phyloP scores from a whole-genome alignment of 2,113 vertebrate species.

The Pithys albifrons region DNA sequence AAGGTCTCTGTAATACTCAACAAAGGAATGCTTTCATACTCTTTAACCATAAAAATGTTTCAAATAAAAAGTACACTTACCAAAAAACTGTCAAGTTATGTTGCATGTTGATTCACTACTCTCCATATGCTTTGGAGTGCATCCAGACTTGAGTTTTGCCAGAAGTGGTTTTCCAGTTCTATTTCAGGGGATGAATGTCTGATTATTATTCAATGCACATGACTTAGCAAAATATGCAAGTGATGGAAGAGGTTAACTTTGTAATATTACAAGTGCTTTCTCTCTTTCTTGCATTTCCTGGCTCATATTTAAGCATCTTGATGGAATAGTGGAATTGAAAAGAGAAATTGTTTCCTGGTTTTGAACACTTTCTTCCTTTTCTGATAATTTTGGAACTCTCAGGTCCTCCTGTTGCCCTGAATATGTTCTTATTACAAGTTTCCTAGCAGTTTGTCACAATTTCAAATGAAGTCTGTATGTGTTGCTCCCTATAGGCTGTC shows the following conservation, averaged over 20 bases:
- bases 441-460: background rate
- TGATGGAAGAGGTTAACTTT: conserved; percentile 60
- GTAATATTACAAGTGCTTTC: conserved; percentile 29
- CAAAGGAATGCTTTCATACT: background rate
- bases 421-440: background rate
- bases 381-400: background rate
- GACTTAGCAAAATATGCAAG: conserved; percentile 57
- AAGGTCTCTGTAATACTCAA: background rate
- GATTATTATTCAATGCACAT: conserved; percentile 70
- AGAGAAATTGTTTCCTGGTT: background rate
- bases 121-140: conserved; percentile 64
- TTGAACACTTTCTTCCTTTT: background rate
- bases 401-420: background rate
- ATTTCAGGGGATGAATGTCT: conserved; percentile 68
- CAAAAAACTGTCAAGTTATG: conserved; percentile 32
- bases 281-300: conserved; percentile 41
- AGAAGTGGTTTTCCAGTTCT: conserved; percentile 68
- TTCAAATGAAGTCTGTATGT: background rate
- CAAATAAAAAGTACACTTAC: conserved; percentile 32
- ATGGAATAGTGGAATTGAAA: background rate
- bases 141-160: conserved; percentile 71
- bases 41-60: background rate
- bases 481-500: background rate
- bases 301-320: background rate
- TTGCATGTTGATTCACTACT: conserved; percentile 26